A percentile compares a stretch with the other conserved stretches of the same genome.
phyloP scores from a whole-genome alignment of 1,140 invertebrate genomes.

The Samia ricini region DNA sequence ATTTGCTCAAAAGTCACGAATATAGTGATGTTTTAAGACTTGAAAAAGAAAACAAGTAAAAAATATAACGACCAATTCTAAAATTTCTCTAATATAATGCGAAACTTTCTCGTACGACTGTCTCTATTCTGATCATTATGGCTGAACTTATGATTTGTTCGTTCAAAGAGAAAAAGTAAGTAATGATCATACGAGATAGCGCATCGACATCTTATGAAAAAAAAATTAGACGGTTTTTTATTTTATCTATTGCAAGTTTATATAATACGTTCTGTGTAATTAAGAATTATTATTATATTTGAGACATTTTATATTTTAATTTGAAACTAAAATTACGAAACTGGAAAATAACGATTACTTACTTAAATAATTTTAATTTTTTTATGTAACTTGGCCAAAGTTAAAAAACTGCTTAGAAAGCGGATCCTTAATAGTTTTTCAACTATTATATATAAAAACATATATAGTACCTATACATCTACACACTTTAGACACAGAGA shows the following conservation, averaged over 20 bases:
- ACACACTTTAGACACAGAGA: not conserved
- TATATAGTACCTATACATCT: not conserved
- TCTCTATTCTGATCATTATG: slow-evolving; percentile 26
- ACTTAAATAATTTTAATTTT: too few species aligned
- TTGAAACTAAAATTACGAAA: too few species aligned
- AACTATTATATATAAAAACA: too few species aligned
- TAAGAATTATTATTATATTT: too few species aligned
- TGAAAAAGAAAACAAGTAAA: not conserved
- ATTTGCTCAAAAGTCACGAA: not conserved
- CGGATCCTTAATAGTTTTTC: too few species aligned
- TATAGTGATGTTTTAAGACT: not conserved
- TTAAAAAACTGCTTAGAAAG: too few species aligned
- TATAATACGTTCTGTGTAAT: not conserved
- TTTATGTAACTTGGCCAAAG: too few species aligned
- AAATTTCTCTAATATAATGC: slow-evolving; percentile 20
- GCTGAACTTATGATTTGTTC: slow-evolving; percentile 26
- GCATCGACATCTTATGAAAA: not conserved
- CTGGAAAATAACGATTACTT: too few species aligned
- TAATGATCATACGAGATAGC: not conserved
- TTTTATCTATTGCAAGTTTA: not conserved
- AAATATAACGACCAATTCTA: not conserved
- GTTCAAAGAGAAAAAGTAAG: slow-evolving; percentile 17
- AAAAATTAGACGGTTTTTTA: not conserved
- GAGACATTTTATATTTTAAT: too few species aligned
- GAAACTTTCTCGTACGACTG: slow-evolving; percentile 34